Percentiles rank a stretch among this genome's conserved stretches.
These are phyloP conservation scores for Acleris emargana DNA, from an alignment of 2,888 invertebrate genomes.

Conservation along the genomic window DNA sequence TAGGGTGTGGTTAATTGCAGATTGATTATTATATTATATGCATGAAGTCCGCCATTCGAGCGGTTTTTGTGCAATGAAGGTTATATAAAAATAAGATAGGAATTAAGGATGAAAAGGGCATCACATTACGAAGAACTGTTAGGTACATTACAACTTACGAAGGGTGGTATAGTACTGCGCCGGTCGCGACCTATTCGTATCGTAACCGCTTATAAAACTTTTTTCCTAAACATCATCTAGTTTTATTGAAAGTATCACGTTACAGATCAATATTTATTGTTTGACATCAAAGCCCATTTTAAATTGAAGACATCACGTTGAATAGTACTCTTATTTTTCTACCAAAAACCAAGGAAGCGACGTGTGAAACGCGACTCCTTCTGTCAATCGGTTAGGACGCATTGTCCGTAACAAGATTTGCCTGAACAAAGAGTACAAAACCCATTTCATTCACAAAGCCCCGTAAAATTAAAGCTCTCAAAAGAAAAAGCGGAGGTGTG, in stretches of 20 bases:
- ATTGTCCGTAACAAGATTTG: slow-evolving; percentile 75
- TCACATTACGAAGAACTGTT: too few species aligned
- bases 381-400: slow-evolving; percentile 50
- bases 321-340: neutral
- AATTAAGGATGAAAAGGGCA: too few species aligned
- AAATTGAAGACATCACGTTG: neutral
- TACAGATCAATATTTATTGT: neutral
- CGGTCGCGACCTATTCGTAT: too few species aligned
- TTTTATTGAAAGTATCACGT: neutral
- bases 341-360: slow-evolving; percentile 61
- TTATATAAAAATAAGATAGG: too few species aligned
- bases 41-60: too few species aligned
- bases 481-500: slow-evolving; percentile 52
- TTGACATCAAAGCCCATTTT: neutral
- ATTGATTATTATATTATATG: too few species aligned
- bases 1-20: too few species aligned
- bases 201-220: too few species aligned
- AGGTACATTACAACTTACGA: too few species aligned
- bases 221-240: too few species aligned
- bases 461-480: slow-evolving; percentile 57
- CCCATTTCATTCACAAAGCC: slow-evolving; percentile 55
- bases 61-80: too few species aligned
- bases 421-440: slow-evolving; percentile 56
- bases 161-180: too few species aligned
- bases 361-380: slow-evolving; percentile 66